A percentile compares a stretch with the other conserved stretches of the same genome.
Evolutionary conservation across 1,140 invertebrate genomes (phyloP).

Genomic region (Bombus ignitus): DNA sequence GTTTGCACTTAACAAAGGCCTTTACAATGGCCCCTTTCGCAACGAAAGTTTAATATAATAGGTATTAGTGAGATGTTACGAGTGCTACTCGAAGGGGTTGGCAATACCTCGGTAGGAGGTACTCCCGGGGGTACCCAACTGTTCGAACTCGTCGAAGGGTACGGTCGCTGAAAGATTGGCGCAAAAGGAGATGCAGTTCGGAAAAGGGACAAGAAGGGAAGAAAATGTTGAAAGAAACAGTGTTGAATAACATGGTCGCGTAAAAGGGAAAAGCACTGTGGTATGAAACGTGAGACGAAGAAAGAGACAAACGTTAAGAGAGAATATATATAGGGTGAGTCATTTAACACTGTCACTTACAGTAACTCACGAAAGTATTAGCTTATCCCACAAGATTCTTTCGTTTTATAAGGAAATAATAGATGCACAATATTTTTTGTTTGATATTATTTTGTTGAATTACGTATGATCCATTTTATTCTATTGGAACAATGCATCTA

Average conservation of each 20-base stretch:
- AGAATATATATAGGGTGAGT: too few species aligned
- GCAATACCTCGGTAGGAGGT: slow-evolving; percentile 23
- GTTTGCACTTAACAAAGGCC: slow-evolving; percentile 63
- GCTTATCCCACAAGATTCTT: too few species aligned
- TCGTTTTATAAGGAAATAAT: too few species aligned
- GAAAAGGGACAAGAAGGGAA: not conserved
- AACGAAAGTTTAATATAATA: slow-evolving; percentile 62
- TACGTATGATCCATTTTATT: too few species aligned
- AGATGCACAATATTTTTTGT: too few species aligned
- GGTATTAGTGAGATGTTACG: slow-evolving; percentile 64
- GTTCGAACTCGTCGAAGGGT: slow-evolving; percentile 45
- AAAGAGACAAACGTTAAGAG: too few species aligned
- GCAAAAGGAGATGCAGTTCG: not conserved
- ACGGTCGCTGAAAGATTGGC: not conserved
- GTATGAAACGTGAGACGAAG: too few species aligned
- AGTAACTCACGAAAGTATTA: too few species aligned
- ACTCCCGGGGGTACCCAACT: slow-evolving; percentile 50
- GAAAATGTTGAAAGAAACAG: not conserved
- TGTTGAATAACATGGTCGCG: not conserved
- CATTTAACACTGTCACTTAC: too few species aligned
- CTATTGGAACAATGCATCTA: too few species aligned
- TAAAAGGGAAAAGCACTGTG: not conserved
- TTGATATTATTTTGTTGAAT: too few species aligned
- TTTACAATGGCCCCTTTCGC: slow-evolving; percentile 41
- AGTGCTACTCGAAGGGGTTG: slow-evolving; percentile 58